Conservation (phyloP, 1,140 invertebrate species). For the Tetramorium parvispinum region DNA sequence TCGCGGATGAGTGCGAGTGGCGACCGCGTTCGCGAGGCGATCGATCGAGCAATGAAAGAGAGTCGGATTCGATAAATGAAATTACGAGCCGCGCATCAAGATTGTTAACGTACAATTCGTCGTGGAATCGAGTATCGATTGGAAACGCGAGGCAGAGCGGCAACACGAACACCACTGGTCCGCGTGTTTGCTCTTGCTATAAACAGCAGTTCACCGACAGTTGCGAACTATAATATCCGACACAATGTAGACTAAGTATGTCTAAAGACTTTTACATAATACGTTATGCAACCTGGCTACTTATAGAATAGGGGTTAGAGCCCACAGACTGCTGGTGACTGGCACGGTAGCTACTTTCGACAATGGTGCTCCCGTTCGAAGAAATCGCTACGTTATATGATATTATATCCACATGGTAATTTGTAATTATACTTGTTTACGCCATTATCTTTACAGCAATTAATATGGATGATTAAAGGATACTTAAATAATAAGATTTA, state of each 20-base stretch:
- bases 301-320: conserved; percentile 34
- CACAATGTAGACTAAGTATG: conserved; percentile 37
- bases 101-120: conserved; percentile 78
- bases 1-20: conserved; percentile 54
- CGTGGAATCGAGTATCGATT: conserved; percentile 30
- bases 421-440: neutral
- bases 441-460: neutral
- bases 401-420: neutral
- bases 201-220: neutral
- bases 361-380: conserved; percentile 19
- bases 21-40: conserved; percentile 58
- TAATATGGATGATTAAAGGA: neutral
- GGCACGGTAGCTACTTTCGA: conserved; percentile 29
- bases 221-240: neutral
- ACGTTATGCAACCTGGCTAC: conserved; percentile 10
- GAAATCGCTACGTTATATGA: neutral
- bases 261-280: conserved; percentile 39
- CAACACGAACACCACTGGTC: neutral
- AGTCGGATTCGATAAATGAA: conserved; percentile 71
- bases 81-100: conserved; percentile 70
- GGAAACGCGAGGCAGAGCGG: neutral
- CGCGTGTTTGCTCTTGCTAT: conserved; percentile 3
- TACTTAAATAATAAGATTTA: neutral
- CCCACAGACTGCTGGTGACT: neutral
- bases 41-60: conserved; percentile 35